Percentiles rank a stretch among this genome's conserved stretches.
These are phyloP conservation scores for Dryococelus australis DNA, from an alignment of 2,888 invertebrate genomes.

Conservation along the genomic window DNA sequence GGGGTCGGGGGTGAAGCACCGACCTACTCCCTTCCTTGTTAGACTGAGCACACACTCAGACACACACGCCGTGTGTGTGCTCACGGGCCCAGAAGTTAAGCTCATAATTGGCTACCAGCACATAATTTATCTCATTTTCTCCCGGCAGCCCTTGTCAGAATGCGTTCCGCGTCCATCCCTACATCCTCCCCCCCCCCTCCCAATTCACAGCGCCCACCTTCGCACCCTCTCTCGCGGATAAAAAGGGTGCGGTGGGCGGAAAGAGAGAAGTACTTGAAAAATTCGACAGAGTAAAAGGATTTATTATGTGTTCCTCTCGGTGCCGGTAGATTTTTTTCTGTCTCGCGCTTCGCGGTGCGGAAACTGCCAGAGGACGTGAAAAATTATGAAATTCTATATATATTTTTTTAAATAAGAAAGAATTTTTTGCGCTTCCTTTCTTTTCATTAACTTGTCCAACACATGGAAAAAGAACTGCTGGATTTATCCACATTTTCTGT, in stretches of 20 bases:
- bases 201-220: neutral
- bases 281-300: neutral
- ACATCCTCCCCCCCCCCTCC: no score
- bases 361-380: neutral
- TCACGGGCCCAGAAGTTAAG: slow-evolving; percentile 25
- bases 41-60: slow-evolving; percentile 17
- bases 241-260: slow-evolving; percentile 16
- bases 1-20: neutral
- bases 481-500: no score
- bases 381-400: neutral
- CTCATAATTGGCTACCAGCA: slow-evolving; percentile 29
- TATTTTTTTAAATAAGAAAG: neutral
- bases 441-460: neutral
- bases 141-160: neutral
- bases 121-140: slow-evolving; percentile 29
- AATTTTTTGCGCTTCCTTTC: neutral
- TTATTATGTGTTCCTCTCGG: neutral
- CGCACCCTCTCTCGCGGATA: neutral
- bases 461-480: no score
- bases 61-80: slow-evolving; percentile 24
- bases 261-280: slow-evolving; percentile 11
- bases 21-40: neutral
- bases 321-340: neutral
- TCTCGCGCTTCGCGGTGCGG: neutral
- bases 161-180: neutral